phyloP scores from a whole-genome alignment of 2,888 invertebrate genomes.

The Myathropa florea region DNA sequence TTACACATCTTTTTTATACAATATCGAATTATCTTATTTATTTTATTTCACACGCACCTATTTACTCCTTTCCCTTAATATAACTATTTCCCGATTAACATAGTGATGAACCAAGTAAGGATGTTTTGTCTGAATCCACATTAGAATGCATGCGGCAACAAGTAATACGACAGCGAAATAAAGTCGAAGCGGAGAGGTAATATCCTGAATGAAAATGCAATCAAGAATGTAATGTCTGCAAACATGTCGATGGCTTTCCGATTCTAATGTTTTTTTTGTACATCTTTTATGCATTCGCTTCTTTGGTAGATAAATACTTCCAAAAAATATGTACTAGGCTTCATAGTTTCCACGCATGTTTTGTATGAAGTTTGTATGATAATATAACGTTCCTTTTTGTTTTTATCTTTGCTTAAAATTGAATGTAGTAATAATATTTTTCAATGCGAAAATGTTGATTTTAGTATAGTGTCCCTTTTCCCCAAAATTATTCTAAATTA shows the following conservation, averaged over 20 bases:
- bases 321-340: neutral
- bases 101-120: constrained; percentile 81
- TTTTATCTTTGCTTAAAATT: neutral
- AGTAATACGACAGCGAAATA: constrained; percentile 89
- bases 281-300: constrained; percentile 53
- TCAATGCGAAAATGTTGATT: neutral
- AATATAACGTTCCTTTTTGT: neutral
- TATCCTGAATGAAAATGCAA: constrained; percentile 46
- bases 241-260: constrained; percentile 50
- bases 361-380: neutral
- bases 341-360: neutral
- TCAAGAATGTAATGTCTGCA: constrained; percentile 21
- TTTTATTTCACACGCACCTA: constrained; percentile 45
- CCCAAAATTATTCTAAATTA: neutral
- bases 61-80: constrained; percentile 38
- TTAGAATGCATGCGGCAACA: constrained; percentile 91
- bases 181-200: constrained; percentile 92
- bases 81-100: constrained; percentile 58
- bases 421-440: neutral
- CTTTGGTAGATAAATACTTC: constrained; percentile 42
- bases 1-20: constrained; percentile 25
- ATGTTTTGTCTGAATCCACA: constrained; percentile 89
- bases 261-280: constrained; percentile 54
- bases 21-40: constrained; percentile 13
- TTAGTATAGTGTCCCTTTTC: neutral